Evolutionary conservation across 2,888 invertebrate species (phyloP).

Genomic region (Horisme vitalbata): DNA sequence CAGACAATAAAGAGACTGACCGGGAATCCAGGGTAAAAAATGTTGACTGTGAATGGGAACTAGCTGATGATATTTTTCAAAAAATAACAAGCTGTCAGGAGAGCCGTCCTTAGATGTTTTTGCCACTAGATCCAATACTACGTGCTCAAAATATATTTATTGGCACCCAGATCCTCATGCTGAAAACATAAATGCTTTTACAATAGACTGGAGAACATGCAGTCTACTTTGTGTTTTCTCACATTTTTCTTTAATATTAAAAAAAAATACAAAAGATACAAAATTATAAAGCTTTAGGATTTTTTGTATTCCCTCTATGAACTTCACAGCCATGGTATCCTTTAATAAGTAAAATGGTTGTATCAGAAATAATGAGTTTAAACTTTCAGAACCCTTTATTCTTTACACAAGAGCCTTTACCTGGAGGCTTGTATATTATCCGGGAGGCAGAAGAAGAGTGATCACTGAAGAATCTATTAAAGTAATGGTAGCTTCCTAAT

Average conservation of each 20-base stretch:
- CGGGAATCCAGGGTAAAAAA: constrained; percentile 16
- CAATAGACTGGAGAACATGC: constrained; percentile 13
- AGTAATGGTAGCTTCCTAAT: constrained; percentile 20
- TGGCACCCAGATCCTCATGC: constrained; percentile 22
- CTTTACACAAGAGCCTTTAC: constrained; percentile 16
- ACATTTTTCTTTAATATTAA: constrained; percentile 17
- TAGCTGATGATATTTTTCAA: constrained; percentile 6
- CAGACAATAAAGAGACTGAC: constrained; percentile 23
- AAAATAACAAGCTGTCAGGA: constrained; percentile 6
- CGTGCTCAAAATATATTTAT: constrained; percentile 21
- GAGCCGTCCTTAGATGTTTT: constrained; percentile 19
- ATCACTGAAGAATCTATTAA: constrained; percentile 4
- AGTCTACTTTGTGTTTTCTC: constrained; percentile 23
- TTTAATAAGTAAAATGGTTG: neutral
- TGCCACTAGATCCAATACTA: constrained; percentile 19
- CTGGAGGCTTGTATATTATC: constrained; percentile 27
- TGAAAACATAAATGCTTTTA: constrained; percentile 14
- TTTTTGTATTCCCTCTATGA: constrained; percentile 17
- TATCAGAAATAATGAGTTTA: constrained; percentile 5
- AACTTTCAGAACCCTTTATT: neutral
- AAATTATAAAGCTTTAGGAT: constrained; percentile 13
- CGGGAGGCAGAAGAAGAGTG: constrained; percentile 8
- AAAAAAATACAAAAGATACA: constrained; percentile 15
- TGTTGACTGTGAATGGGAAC: constrained; percentile 18
- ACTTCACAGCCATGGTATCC: constrained; percentile 22